Conservation (phyloP, 2,888 invertebrate genomes). For the Drosophila buzzatii region DNA sequence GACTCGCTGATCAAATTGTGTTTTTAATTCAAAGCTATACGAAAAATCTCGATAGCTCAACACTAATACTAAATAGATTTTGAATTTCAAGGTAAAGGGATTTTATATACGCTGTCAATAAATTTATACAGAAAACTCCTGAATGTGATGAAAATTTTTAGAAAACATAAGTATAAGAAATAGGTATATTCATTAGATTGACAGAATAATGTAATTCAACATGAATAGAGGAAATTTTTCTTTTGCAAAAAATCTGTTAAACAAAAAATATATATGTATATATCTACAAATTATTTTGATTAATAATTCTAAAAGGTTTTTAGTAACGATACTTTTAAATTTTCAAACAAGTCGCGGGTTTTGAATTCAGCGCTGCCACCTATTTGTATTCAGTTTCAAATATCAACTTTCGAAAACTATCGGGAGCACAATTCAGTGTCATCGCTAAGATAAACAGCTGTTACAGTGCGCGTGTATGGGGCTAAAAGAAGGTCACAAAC, state of each 20-base stretch:
- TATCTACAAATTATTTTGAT: too few relatives aligned
- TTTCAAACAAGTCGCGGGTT: not conserved
- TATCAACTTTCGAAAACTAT: conserved; percentile 42
- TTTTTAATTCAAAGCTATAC: too few relatives aligned
- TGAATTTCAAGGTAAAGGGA: too few relatives aligned
- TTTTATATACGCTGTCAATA: not conserved
- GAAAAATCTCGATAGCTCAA: too few relatives aligned
- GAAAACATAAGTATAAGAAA: too few relatives aligned
- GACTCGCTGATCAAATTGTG: too few relatives aligned
- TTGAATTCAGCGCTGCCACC: conserved; percentile 3
- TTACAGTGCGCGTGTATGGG: conserved; percentile 41
- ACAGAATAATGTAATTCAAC: not conserved
- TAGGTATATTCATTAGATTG: not conserved
- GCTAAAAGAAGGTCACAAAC: conserved; percentile 64
- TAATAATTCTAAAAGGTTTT: not conserved
- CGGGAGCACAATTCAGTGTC: conserved; percentile 35
- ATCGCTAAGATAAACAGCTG: conserved; percentile 64
- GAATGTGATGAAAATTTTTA: not conserved
- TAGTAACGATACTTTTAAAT: not conserved
- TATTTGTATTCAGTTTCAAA: conserved; percentile 6
- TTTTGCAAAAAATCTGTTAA: not conserved
- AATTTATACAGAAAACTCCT: not conserved
- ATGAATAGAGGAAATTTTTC: not conserved
- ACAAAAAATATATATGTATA: too few relatives aligned
- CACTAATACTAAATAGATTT: not conserved